Percentiles rank a stretch among this genome's conserved stretches.
phyloP scores from a whole-genome alignment of 64 coral and sea anemone genomes.

The Dendrophyllia cribrosa region DNA sequence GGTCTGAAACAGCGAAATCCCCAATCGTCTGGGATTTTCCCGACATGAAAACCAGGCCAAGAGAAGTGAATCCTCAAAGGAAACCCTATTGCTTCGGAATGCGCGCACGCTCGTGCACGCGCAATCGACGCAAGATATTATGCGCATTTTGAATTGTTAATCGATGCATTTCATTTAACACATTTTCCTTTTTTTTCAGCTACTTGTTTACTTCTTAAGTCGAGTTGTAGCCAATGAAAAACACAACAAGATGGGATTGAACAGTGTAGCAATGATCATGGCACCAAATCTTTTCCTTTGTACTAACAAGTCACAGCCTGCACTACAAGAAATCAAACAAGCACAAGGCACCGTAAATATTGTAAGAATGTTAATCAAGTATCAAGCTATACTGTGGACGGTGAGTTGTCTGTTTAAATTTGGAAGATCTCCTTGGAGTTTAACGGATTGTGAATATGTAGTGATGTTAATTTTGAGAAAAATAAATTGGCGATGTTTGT shows the following conservation, averaged over 20 bases:
- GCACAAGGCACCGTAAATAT: conserved; percentile 92
- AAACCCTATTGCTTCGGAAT: too few relatives aligned
- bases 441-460: too few relatives aligned
- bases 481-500: neutral
- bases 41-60: too few relatives aligned
- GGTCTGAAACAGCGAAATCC: too few relatives aligned
- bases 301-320: conserved; percentile 64
- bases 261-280: conserved; percentile 99
- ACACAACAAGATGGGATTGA: conserved; percentile 96
- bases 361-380: conserved; percentile 98
- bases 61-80: too few relatives aligned
- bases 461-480: too few relatives aligned
- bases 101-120: too few relatives aligned
- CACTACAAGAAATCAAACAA: conserved; percentile 76
- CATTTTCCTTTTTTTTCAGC: conserved; percentile 32
- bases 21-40: too few relatives aligned
- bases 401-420: conserved; percentile 48
- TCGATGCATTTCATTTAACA: neutral
- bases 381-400: conserved; percentile 98
- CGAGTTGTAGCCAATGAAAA: conserved; percentile 83
- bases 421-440: too few relatives aligned
- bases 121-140: too few relatives aligned
- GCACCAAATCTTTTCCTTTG: conserved; percentile 90
- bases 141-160: too few relatives aligned
- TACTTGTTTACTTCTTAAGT: conserved; percentile 88